Evolutionary conservation across 2,797 vertebrate species (phyloP), one percentile per base, ranked within the genome.

Genomic region (Brachyrhaphis roseni): DNA sequence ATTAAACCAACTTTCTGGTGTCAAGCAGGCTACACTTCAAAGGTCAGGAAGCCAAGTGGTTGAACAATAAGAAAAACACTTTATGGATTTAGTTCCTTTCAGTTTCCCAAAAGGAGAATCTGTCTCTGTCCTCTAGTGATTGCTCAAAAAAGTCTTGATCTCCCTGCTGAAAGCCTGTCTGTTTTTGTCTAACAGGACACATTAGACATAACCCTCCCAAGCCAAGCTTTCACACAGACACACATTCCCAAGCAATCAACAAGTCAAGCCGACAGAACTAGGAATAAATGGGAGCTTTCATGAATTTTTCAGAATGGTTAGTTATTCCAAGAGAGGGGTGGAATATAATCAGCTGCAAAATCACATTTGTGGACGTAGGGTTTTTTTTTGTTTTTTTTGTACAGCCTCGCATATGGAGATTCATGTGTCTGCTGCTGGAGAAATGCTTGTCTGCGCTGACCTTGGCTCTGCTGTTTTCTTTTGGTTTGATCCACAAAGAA

Each of bases 401-500:
- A 66, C 2, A 23, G 75, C 72, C 78, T 82, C 12, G 59, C 81
- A 75, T 82, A 79, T 89, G 88, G 88, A 90, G 91, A 93, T 90
- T 90, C 73, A 76, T 89, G 88, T 28, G 84, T 88, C 86, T 80
- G 87, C 84, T 83, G 80, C 41, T 73, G 89, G 86, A 92, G 87
- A 91, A 92, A 88, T 91, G 92, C 93, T 90, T 74, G 89, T 89
- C 87, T 91, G 86, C 89, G 91, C 93, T 92, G 92, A 94, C 91
- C 91, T 93, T 91, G 90, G 79, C 90, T 77, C 85, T 79, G 89
- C 92, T 95, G 95, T 95, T 95, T 95, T 94, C 93, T 91, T 95
- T 95, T 88, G 92, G 91, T 92, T 92, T 94, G 92, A 94, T 94
- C 94, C 92, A 88, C 92, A 95, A 95, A 94, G 92, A 95, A 93